Base-by-base conservation (phyloP, 37 sponge, comb jelly and placozoan species). In the Hormiphora californensis region DNA sequence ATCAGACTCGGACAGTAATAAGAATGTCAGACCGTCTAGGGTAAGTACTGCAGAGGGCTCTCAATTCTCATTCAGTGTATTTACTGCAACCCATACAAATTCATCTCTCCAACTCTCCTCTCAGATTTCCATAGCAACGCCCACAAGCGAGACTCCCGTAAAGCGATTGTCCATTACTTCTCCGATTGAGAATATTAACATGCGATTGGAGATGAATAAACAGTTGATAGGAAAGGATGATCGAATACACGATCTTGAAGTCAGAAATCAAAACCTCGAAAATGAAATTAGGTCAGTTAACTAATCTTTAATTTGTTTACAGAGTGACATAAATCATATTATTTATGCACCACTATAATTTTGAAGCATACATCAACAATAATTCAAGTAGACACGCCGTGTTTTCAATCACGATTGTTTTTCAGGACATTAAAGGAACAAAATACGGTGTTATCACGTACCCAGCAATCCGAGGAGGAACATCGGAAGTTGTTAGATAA, bases 391-490 rank as follows among this genome's bases (percentile, higher is more conserved):
- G n/a, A n/a, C n/a, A n/a, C n/a, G n/a, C n/a, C n/a, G n/a, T n/a
- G n/a, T n/a, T n/a, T n/a, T n/a, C n/a, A n/a, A n/a, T n/a, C n/a
- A n/a, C n/a, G n/a, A n/a, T n/a, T n/a, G n/a, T n/a, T n/a, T n/a
- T n/a, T 17, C 67, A 65, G 81, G 27, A 73, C 81, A 9, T 28
- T 73, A 28, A 73, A 73, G 43, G 81, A 73, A 43, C 81, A 73
- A 28, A 73, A 73, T 73, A 46, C 81, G 21, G 36, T 19, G 4
- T 46, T 73, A 21, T 43, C 81, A 22, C 40, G 22, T n/a, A 73
- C 81, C 9, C 81, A 73, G 38, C 81, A 73, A 73, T 40, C 81
- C 40, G 81, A 73, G 43, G 81, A 73, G 12, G 81, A 73, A 19
- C 81, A 73, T 28, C 8, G 35, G 28, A 73, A 73, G 35, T 43